Percentiles rank a stretch among this genome's conserved stretches.
phyloP scores from a whole-genome alignment of 2,113 vertebrate species.

The Cheilinus undulatus region DNA sequence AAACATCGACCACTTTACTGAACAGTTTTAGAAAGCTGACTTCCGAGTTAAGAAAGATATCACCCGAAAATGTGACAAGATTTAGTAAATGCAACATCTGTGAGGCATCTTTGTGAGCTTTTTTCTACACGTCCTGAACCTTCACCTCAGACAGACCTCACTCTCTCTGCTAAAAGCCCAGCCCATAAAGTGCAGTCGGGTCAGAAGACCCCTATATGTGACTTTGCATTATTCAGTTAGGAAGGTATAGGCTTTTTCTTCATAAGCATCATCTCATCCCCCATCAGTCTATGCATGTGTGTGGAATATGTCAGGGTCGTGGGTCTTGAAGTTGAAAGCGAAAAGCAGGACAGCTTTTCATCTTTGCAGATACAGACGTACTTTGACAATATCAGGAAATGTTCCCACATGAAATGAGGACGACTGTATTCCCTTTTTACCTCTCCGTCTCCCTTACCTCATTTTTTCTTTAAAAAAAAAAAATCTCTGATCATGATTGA shows the following conservation, averaged over 20 bases:
- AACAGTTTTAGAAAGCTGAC: background rate
- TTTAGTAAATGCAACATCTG: background rate
- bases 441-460: background rate
- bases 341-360: constrained; percentile 29
- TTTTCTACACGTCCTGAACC: constrained; percentile 3
- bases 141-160: background rate
- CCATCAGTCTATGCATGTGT: constrained; percentile 18
- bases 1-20: background rate
- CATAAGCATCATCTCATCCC: background rate
- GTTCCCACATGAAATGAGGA: constrained; percentile 14
- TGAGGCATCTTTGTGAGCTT: constrained; percentile 1
- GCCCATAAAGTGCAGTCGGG: constrained; percentile 13
- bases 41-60: background rate
- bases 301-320: constrained; percentile 13
- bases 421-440: background rate
- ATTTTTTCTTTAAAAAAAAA: background rate
- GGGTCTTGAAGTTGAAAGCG: constrained; percentile 19
- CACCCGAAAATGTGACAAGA: background rate
- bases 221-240: constrained; percentile 51
- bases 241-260: constrained; percentile 7
- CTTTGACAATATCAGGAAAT: constrained; percentile 19
- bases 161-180: constrained; percentile 20
- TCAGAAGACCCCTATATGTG: constrained; percentile 11
- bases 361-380: constrained; percentile 7
- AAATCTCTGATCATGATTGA: background rate